Evolutionary conservation across 2,888 invertebrate genomes (phyloP).

Genomic region (Meloe dianella): DNA sequence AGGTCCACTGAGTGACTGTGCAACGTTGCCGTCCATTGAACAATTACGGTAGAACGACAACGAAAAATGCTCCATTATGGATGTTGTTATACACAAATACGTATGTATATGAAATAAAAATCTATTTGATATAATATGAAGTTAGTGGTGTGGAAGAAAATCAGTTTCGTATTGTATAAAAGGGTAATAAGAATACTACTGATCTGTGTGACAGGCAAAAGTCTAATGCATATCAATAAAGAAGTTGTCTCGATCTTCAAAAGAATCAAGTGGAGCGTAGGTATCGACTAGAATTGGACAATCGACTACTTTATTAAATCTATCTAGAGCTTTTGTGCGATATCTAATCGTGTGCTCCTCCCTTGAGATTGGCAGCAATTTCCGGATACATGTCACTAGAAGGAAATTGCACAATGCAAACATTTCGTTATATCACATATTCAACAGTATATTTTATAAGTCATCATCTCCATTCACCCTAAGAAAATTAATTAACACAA

Average conservation of each 20-base stretch:
- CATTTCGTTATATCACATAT: constrained; percentile 51
- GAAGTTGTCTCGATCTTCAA: constrained; percentile 39
- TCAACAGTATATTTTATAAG: constrained; percentile 19
- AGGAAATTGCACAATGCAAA: constrained; percentile 60
- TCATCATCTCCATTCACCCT: background rate
- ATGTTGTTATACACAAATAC: background rate
- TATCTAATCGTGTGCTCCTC: constrained; percentile 57
- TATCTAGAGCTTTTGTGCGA: constrained; percentile 57
- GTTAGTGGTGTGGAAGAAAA: constrained; percentile 38
- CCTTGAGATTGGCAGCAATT: constrained; percentile 61
- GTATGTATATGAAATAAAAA: background rate
- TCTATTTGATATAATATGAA: background rate
- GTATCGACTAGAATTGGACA: constrained; percentile 55
- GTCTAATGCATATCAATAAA: constrained; percentile 58
- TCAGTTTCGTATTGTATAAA: constrained; percentile 28
- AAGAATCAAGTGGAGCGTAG: constrained; percentile 49
- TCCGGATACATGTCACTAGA: constrained; percentile 60
- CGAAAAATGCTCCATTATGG: constrained; percentile 1
- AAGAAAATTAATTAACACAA: background rate
- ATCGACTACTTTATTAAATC: constrained; percentile 60
- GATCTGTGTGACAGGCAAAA: constrained; percentile 40
- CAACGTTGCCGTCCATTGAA: constrained; percentile 33
- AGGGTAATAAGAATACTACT: background rate
- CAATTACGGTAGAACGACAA: constrained; percentile 8
- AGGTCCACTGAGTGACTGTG: constrained; percentile 21